Evolutionary conservation across 2,113 vertebrate genomes (phyloP), one percentile per base, ranked within the genome.

Genomic region (Nematolebias whitei): DNA sequence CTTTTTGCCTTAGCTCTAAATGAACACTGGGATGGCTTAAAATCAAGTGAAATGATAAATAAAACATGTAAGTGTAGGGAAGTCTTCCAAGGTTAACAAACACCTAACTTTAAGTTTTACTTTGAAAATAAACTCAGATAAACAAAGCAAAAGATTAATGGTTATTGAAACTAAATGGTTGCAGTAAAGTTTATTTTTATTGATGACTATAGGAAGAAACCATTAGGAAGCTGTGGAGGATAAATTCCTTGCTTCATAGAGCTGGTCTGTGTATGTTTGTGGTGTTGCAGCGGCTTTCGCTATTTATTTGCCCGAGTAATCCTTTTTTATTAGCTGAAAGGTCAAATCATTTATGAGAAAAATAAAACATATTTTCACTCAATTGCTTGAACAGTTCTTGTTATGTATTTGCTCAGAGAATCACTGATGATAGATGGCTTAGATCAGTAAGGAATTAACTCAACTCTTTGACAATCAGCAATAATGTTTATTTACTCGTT

Each of bases 401-500:
- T 35, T 35, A 35, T 10, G 32, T 35, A 35, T 35, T 35, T 35
- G 9, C 32, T 35, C 32, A 35, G 61, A 55, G 52, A 58, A 73
- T 78, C 71, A 63, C 35, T 50, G 43, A 54, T 35, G 59, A 45
- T 52, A 68, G 32, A n/a, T n/a, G 32, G 32, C 10, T 35, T 8
- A 5, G 1, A 35, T n/a, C 32, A 57, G 77, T 47, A 50, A 22
- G 10, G 67, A 41, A 82, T 79, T 71, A 53, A 51, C 60, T 5
- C 19, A 10, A 74, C 44, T 63, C 49, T 61, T 56, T 77, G 71
- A 82, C 70, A 82, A 62, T n/a, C 49, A 40, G 26, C 32, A 20
- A 55, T 44, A 78, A 44, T 71, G 60, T 55, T 60, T 69, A 39
- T 44, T n/a, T 44, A 18, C 18, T 18, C 16, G 5, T n/a, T n/a